Evolutionary conservation across 2,888 invertebrate species (phyloP), one percentile per base, ranked within the genome.

Genomic region (Tetragonula carbonaria): DNA sequence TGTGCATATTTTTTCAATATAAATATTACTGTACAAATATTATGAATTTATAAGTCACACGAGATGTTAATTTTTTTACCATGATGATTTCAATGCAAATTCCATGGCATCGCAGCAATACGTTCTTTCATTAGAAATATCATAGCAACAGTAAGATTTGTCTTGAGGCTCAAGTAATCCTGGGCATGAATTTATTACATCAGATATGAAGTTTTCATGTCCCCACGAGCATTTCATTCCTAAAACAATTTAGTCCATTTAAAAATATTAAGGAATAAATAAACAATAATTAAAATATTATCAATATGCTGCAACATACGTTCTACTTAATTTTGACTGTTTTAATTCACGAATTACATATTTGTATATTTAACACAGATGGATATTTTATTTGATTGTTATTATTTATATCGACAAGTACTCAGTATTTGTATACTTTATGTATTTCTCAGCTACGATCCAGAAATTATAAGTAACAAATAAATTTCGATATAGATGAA

Each of bases 81-180:
- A 90, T 16, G 86, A 86, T 16, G 87, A 85, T 72, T 79, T 82
- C 2, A 84, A 0, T 0, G 83, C 71, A 33, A 88, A 92, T 57
- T 92, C 90, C 38, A 77, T 50, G 1, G 55, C 73, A n/a, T 86
- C 63, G 71, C 92, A 92, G 68, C 92, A 92, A 73, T 91, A 91
- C n/a, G 33, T 11, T 0, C 8, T 59, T 2, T 78, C 66, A 0
- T 63, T 74, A 0, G 51, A 5, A 0, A 87, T 0, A n/a, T 88
- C 78, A 2, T 38, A 50, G 73, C 94, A 94, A 77, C 94, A 94
- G 72, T 86, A 94, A 4, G 82, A 78, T 63, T 91, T 87, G 0
- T 86, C 85, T 0, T 45, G 14, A n/a, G 80, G 14, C 0, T 91
- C 89, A 5, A 91, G 28, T 0, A 89, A 0, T 16, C 81, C 65